A percentile compares a stretch with the other conserved stretches of the same genome.
These are phyloP conservation scores for Marisa cornuarietis DNA, from an alignment of 1,140 invertebrate species.

Conservation along the genomic window DNA sequence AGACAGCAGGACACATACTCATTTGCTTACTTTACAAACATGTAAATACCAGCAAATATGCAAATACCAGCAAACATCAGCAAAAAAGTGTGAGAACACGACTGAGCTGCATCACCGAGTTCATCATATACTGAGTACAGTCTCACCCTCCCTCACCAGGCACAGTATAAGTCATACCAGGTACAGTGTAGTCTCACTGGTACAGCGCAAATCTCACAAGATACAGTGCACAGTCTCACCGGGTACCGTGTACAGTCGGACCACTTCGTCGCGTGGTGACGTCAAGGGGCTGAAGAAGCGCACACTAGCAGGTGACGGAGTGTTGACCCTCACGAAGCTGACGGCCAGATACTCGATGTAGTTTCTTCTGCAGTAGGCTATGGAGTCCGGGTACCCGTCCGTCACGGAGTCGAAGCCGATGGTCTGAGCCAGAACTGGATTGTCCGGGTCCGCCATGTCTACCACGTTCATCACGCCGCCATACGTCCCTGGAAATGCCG, in stretches of 20 bases:
- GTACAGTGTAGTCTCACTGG: constrained; percentile 8
- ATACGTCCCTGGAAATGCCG: too few species aligned
- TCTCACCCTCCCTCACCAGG: too few species aligned
- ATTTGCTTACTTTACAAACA: background rate
- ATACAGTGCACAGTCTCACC: background rate
- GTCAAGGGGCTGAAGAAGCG: too few species aligned
- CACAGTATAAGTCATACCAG: constrained; percentile 43
- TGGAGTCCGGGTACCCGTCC: too few species aligned
- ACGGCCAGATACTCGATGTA: too few species aligned
- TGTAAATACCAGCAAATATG: background rate
- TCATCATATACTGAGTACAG: background rate
- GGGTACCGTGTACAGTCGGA: background rate
- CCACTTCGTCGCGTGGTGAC: background rate
- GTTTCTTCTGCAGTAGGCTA: too few species aligned
- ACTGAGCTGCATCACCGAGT: background rate
- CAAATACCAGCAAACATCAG: background rate
- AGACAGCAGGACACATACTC: background rate
- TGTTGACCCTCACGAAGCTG: too few species aligned
- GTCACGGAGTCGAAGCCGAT: too few species aligned
- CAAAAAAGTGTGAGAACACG: background rate
- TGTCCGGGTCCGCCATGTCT: too few species aligned
- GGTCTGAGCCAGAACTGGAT: too few species aligned
- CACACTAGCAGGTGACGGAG: too few species aligned
- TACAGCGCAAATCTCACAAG: background rate
- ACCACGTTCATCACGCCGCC: too few species aligned